These are phyloP conservation scores for Psilopsiagon aymara DNA, from an alignment of 2,113 vertebrate genomes.

Conservation along the genomic window DNA sequence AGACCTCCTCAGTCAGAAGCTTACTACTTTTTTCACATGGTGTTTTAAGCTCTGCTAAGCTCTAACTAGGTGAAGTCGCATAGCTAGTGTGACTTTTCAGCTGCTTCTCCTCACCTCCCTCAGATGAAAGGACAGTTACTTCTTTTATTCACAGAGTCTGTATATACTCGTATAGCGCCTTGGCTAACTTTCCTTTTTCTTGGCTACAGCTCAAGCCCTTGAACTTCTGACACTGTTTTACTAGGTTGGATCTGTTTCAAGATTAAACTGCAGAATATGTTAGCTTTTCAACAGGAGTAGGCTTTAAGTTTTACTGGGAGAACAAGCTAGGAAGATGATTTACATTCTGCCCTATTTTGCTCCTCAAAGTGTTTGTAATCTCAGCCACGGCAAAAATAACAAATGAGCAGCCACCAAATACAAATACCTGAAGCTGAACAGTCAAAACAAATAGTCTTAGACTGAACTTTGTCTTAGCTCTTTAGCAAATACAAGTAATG, in stretches of 20 bases:
- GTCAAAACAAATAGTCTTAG: not conserved
- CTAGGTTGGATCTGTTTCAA: slow-evolving; percentile 9
- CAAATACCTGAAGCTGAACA: not conserved
- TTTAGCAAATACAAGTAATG: not conserved
- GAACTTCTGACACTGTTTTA: slow-evolving; percentile 11
- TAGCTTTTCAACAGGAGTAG: not conserved
- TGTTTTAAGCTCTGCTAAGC: not conserved
- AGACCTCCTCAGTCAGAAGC: not conserved
- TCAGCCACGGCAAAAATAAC: not conserved
- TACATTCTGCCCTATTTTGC: not conserved
- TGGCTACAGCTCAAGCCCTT: slow-evolving; percentile 54
- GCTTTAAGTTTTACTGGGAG: not conserved
- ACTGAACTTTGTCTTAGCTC: not conserved
- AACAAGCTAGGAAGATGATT: not conserved
- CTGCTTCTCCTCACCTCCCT: not conserved
- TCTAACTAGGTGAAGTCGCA: not conserved
- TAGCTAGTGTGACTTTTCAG: not conserved
- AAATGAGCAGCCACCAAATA: not conserved
- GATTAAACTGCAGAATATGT: not conserved
- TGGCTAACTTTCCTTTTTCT: slow-evolving; percentile 8
- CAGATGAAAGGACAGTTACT: not conserved
- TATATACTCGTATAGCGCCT: not conserved
- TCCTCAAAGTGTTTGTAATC: not conserved
- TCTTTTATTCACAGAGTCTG: not conserved
- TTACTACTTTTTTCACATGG: rapidly evolving